Evolutionary conservation across 1,140 invertebrate genomes (phyloP).

Genomic region (Dinoponera quadriceps): DNA sequence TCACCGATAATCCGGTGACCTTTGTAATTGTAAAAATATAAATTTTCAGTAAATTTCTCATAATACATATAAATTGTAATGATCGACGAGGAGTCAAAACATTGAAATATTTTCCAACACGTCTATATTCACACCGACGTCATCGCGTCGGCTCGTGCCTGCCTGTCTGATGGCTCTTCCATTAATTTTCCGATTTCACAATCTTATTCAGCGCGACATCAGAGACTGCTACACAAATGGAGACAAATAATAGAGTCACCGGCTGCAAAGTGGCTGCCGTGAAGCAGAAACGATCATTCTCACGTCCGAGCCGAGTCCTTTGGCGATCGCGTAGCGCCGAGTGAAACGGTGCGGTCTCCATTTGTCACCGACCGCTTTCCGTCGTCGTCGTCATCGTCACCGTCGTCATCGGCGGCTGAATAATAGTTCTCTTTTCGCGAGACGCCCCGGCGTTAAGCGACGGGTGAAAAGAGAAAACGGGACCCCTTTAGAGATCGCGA

Average conservation of each 20-base stretch:
- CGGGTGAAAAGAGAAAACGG: conserved; percentile 58
- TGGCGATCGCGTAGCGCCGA: conserved; percentile 24
- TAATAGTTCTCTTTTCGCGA: conserved; percentile 65
- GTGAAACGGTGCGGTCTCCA: conserved; percentile 49
- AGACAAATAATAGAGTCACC: conserved; percentile 33
- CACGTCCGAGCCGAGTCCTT: not conserved
- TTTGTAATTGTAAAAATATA: too few relatives aligned
- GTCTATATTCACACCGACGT: too few relatives aligned
- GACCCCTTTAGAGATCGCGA: conserved; percentile 68
- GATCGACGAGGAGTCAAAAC: too few relatives aligned
- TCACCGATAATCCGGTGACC: too few relatives aligned
- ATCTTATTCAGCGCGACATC: not conserved
- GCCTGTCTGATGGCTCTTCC: too few relatives aligned
- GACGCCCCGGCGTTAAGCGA: conserved; percentile 53
- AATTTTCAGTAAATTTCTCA: too few relatives aligned
- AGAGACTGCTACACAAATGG: too few relatives aligned
- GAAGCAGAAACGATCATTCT: conserved; percentile 11
- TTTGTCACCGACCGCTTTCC: conserved; percentile 51
- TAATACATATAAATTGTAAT: too few relatives aligned
- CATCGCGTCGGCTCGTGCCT: too few relatives aligned
- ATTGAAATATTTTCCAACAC: too few relatives aligned
- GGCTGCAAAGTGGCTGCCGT: conserved; percentile 12
- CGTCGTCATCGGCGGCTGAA: conserved; percentile 28
- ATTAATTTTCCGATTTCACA: too few relatives aligned
- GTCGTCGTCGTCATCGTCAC: not conserved